These are phyloP conservation scores for Agapornis roseicollis DNA, from an alignment of 2,113 vertebrate species.

Conservation along the genomic window DNA sequence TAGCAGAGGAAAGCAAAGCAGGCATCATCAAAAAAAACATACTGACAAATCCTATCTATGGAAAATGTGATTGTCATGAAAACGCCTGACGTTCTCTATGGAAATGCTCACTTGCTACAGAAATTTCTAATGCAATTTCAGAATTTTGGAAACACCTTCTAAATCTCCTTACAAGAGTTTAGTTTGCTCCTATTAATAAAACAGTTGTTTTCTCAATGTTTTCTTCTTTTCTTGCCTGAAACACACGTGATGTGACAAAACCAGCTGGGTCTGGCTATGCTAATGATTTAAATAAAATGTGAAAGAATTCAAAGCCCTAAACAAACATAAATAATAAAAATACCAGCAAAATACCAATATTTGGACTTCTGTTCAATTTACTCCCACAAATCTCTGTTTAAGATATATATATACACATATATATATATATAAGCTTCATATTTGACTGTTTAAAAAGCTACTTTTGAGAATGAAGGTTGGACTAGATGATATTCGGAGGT, in stretches of 20 bases:
- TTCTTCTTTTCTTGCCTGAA: background rate
- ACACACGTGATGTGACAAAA: background rate
- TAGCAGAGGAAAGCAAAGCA: background rate
- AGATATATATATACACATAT: background rate
- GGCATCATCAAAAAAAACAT: background rate
- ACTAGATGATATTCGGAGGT: background rate
- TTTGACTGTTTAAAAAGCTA: background rate
- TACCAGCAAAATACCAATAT: background rate
- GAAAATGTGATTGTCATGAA: accelerated
- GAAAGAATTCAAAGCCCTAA: background rate
- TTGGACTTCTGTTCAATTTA: background rate
- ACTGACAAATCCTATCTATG: background rate
- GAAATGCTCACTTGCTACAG: background rate
- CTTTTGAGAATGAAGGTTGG: background rate
- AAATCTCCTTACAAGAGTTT: background rate
- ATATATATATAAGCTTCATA: background rate
- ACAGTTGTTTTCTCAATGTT: background rate
- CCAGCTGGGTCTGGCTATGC: background rate
- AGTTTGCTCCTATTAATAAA: background rate
- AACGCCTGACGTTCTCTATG: background rate
- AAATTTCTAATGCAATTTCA: background rate
- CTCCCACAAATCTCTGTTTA: background rate
- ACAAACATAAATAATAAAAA: background rate
- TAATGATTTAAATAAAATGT: background rate
- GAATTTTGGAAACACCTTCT: background rate